Base-by-base conservation (phyloP, 2,797 vertebrate genomes). In the Hemitrygon akajei region DNA sequence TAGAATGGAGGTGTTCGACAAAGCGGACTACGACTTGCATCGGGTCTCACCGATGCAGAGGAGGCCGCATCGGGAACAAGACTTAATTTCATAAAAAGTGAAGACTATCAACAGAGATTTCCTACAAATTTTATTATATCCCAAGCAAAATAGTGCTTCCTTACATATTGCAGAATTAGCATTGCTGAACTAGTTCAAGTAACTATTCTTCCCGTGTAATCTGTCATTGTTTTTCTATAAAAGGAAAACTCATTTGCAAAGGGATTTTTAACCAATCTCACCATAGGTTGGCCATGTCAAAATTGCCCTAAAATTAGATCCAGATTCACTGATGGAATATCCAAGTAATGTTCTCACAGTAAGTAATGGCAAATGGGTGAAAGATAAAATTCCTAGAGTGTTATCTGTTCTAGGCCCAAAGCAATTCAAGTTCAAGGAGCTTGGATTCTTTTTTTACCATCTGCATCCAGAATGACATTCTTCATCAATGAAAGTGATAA, bases 341-440 rank as follows among this genome's bases (percentile, higher is more conserved):
- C 14, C 60, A 34, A 34, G 58, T 6, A 63, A 87, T 3, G 9
- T 69, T 89, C 86, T 34, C 86, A 89, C 60, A 89, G 86, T 66
- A 89, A 89, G n/a, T 7, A 37, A 34, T 34, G 16, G n/a, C n/a
- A 69, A 89, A 60, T 25, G 86, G n/a, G 9, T 89, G 30, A 34
- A 22, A 69, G 60, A 89, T 89, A 89, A 66, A 63, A 89, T 89
- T 89, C 86, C 86, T 66, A 22, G 66, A 89, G 69, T 89, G 18
- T 20, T 89, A 69, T 69, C 63, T 69, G 66, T 69, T 89, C 37
- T 11, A 34, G n/a, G 34, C 63, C 86, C n/a, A 34, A 89, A 89
- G 86, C 18, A 66, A 89, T 89, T 63, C 37, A 66, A 89, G 69
- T 37, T 9, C 60, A 10, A 69, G 9, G 63, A 11, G 63, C 22